phyloP scores from a whole-genome alignment of 1,140 invertebrate species.

The Heliconius hewitsoni region DNA sequence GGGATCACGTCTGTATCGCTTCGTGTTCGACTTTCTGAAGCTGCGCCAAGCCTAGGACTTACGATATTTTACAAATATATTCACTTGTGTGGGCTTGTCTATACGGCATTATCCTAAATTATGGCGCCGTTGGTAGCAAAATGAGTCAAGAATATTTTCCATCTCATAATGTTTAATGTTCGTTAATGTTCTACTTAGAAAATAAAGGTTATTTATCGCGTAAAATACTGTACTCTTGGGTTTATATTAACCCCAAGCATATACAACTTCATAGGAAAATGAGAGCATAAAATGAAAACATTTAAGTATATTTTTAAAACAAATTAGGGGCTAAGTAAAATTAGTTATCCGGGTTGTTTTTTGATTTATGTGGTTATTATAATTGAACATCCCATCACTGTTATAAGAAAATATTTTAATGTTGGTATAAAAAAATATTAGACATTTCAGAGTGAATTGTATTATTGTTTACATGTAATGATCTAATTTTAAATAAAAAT shows the following conservation, averaged over 20 bases:
- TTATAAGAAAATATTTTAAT: not conserved
- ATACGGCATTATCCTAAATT: slow-evolving; percentile 7
- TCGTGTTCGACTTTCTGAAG: slow-evolving; percentile 24
- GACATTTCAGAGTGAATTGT: not conserved
- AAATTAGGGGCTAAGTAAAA: not conserved
- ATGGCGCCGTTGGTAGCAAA: slow-evolving; percentile 10
- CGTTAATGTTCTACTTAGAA: not conserved
- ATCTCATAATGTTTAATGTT: not conserved
- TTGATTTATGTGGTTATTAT: not conserved
- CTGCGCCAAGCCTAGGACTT: slow-evolving; percentile 42
- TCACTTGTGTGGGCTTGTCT: slow-evolving; percentile 33
- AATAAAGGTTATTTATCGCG: not conserved
- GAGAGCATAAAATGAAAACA: slow-evolving; percentile 2
- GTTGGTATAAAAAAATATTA: not conserved
- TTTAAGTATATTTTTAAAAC: not conserved
- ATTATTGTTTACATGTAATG: not conserved
- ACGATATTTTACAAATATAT: slow-evolving; percentile 34
- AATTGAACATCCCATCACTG: not conserved
- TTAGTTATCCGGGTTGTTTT: not conserved
- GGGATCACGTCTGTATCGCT: slow-evolving; percentile 41
- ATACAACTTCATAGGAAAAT: not conserved
- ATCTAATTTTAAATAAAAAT: not conserved
- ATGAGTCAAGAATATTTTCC: not conserved
- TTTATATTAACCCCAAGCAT: not conserved
- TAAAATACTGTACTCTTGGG: not conserved